Conservation (phyloP, 2,888 invertebrate genomes). For the Petrolisthes cinctipes region DNA sequence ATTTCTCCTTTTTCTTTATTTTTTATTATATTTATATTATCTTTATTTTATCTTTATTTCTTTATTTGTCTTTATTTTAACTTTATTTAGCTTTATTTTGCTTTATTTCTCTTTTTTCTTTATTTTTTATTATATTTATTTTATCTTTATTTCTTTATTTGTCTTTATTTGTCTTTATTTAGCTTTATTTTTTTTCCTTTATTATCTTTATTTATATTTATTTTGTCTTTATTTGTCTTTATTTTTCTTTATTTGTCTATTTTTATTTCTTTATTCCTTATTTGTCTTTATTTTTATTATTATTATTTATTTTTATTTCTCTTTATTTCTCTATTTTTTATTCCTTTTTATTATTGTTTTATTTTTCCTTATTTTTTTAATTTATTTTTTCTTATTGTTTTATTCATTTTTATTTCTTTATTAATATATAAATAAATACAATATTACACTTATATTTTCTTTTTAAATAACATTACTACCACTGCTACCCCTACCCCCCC, state of each 20-base stretch:
- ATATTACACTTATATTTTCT: not conserved
- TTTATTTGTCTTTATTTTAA: slow-evolving; percentile 1
- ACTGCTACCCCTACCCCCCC: too few relatives aligned
- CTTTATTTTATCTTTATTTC: not conserved
- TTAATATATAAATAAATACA: slow-evolving; percentile 7
- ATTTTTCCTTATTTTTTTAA: too few relatives aligned
- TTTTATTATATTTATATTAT: not conserved
- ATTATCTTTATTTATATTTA: not conserved
- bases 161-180: not conserved
- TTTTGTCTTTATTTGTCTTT: not conserved
- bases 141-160: not conserved
- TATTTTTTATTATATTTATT: not conserved
- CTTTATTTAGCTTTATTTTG: not conserved
- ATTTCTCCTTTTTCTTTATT: slow-evolving; percentile 1
- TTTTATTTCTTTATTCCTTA: too few relatives aligned
- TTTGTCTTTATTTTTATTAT: not conserved
- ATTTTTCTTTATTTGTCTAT: too few relatives aligned
- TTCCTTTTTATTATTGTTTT: not conserved
- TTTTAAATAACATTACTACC: too few relatives aligned
- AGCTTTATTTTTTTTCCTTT: not conserved
- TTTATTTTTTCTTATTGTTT: too few relatives aligned
- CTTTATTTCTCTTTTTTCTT: not conserved
- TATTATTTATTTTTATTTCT: not conserved
- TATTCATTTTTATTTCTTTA: not conserved
- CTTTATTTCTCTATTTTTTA: not conserved